phyloP scores from a whole-genome alignment of 2,888 invertebrate genomes.

The Pseudococcus longispinus region DNA sequence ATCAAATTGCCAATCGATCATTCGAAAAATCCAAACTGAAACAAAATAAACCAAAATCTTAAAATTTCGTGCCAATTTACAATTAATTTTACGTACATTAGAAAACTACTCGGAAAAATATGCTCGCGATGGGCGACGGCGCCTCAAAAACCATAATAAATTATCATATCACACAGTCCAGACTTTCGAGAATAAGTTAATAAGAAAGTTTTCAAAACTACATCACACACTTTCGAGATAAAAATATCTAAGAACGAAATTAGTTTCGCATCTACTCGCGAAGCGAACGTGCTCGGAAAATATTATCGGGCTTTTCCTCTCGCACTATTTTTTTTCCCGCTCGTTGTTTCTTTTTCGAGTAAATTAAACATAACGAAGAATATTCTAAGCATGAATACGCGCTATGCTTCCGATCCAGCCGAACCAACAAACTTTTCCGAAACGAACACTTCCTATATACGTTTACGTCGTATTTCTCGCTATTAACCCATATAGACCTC shows the following conservation, averaged over 20 bases:
- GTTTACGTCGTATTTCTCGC: background rate
- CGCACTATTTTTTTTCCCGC: background rate
- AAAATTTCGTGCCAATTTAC: background rate
- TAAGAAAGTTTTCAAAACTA: conserved; percentile 3
- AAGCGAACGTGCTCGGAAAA: background rate
- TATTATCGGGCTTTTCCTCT: background rate
- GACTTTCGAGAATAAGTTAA: background rate
- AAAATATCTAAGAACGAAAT: background rate
- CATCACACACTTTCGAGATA: background rate
- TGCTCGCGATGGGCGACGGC: background rate
- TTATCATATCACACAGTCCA: background rate
- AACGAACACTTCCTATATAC: background rate
- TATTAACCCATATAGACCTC: background rate
- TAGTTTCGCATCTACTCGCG: conserved; percentile 23
- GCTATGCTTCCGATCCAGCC: background rate
- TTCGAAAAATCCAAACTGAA: background rate
- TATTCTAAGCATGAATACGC: background rate
- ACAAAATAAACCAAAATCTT: background rate
- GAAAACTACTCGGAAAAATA: background rate
- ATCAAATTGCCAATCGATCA: background rate
- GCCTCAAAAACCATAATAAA: background rate
- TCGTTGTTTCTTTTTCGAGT: background rate
- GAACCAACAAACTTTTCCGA: background rate
- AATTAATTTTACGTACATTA: background rate
- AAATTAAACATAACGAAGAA: background rate